Evolutionary conservation across 2,113 vertebrate genomes (phyloP).

Genomic region (Ellobius talpinus): DNA sequence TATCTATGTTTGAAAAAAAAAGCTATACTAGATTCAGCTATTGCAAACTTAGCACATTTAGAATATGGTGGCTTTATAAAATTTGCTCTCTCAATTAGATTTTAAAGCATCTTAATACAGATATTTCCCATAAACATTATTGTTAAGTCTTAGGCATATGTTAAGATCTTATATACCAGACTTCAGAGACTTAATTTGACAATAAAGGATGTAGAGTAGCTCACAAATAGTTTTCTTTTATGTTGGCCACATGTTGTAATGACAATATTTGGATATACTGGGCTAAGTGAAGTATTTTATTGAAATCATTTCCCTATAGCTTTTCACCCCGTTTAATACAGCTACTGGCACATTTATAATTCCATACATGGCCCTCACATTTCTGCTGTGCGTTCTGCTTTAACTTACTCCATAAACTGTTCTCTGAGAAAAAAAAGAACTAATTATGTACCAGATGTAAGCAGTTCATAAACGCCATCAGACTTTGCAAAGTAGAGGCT

Average conservation of each 20-base stretch:
- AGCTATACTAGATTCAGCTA: neutral
- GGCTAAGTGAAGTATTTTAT: constrained; percentile 47
- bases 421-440: constrained; percentile 43
- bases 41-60: neutral
- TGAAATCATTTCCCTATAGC: constrained; percentile 2
- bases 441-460: constrained; percentile 1
- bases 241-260: neutral
- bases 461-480: constrained; percentile 7
- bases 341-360: constrained; percentile 39
- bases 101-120: constrained; percentile 31
- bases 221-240: neutral
- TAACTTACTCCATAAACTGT: constrained; percentile 8
- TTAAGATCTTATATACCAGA: neutral
- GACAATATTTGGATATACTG: constrained; percentile 37
- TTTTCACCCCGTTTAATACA: constrained; percentile 50
- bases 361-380: constrained; percentile 2
- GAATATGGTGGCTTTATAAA: neutral
- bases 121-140: constrained; percentile 33
- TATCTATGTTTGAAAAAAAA: neutral
- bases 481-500: neutral
- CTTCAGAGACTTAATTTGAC: neutral
- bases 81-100: neutral
- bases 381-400: neutral
- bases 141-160: neutral
- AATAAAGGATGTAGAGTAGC: constrained; percentile 24